Conservation (phyloP, 2,797 vertebrate species). For the Gastrophryne carolinensis region DNA sequence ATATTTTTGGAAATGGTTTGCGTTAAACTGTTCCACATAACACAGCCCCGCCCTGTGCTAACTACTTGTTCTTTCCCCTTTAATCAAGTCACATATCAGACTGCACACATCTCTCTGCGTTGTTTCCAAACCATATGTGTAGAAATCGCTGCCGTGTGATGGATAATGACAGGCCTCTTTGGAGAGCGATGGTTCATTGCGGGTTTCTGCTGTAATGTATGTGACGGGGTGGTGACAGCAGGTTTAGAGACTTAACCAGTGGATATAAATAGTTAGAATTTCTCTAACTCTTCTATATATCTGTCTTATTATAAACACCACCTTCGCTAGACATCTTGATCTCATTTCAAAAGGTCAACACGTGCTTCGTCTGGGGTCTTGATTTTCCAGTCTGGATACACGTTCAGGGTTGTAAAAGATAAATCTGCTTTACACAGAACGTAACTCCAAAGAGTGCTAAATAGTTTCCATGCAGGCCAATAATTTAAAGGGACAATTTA, state of each 20-base stretch:
- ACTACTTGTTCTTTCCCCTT: background rate
- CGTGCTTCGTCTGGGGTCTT: background rate
- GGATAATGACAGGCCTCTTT: background rate
- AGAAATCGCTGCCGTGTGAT: background rate
- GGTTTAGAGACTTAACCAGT: background rate
- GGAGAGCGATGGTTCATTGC: background rate
- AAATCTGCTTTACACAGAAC: background rate
- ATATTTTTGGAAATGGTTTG: too few species aligned
- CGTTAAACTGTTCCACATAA: background rate
- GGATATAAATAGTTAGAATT: conserved; percentile 25
- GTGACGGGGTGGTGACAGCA: background rate
- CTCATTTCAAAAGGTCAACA: background rate
- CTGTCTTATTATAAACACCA: background rate
- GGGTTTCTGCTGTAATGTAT: background rate
- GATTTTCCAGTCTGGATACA: conserved; percentile 9
- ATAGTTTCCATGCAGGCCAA: conserved; percentile 1
- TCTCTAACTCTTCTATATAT: background rate
- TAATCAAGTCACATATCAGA: conserved; percentile 9
- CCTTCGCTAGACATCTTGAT: background rate
- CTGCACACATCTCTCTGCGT: background rate
- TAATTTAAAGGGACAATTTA: background rate
- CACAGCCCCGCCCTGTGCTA: background rate
- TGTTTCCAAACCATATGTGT: conserved; percentile 34
- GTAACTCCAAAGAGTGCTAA: background rate
- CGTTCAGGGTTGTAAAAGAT: background rate